phyloP scores from a whole-genome alignment of 30 jellyfish, hydroid and myxozoan genomes.

The Aurelia aurita complex sp. Pacific region DNA sequence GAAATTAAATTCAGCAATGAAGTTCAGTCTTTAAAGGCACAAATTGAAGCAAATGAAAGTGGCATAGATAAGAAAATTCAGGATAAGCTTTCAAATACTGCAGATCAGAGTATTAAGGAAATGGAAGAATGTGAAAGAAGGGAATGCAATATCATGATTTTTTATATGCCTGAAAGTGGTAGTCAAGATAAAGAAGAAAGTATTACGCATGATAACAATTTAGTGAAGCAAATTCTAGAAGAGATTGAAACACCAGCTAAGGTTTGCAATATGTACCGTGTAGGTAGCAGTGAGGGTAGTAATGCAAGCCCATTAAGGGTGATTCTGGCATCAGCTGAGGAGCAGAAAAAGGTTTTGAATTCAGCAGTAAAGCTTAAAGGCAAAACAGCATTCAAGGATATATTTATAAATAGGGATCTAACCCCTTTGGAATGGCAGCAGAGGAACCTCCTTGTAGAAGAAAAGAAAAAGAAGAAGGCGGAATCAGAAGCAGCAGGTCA shows the following conservation, averaged over 20 bases:
- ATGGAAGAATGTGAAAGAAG: constrained; percentile 22
- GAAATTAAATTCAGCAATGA: constrained; percentile 11
- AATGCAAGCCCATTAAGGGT: constrained; percentile 33
- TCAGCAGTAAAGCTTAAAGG: constrained; percentile 32
- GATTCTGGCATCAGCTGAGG: constrained; percentile 33
- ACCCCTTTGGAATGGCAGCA: too few relatives aligned
- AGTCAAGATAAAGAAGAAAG: constrained; percentile 21
- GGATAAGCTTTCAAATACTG: constrained; percentile 16
- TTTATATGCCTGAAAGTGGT: constrained; percentile 40
- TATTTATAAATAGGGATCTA: too few relatives aligned
- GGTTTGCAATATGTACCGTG: constrained; percentile 32
- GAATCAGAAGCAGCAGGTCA: constrained; percentile 48
- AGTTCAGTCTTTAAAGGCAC: constrained; percentile 34
- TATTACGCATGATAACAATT: constrained; percentile 21
- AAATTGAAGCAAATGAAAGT: constrained; percentile 14
- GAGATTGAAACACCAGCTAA: constrained; percentile 30
- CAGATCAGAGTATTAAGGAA: constrained; percentile 21
- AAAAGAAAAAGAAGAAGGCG: constrained; percentile 30
- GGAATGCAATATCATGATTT: constrained; percentile 25
- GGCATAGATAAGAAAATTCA: constrained; percentile 17
- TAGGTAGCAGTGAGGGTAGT: constrained; percentile 20
- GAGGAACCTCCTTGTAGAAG: not conserved
- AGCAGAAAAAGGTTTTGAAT: constrained; percentile 22
- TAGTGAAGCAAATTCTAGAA: constrained; percentile 28
- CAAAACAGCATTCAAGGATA: constrained; percentile 5